Evolutionary conservation across 2,113 vertebrate genomes (phyloP).

Genomic region (Oxyruncus cristatus): DNA sequence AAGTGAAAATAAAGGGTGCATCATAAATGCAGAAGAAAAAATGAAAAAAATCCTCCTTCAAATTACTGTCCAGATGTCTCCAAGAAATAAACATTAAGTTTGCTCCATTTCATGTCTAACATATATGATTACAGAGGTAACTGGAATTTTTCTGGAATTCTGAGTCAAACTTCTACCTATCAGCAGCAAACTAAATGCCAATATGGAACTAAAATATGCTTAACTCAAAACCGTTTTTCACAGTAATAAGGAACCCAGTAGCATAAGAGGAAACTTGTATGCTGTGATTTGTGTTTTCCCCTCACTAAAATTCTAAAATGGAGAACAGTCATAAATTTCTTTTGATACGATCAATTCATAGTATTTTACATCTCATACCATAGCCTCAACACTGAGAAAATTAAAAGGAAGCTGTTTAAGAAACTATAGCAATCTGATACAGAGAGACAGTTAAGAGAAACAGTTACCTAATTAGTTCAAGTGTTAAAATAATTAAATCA

Average conservation of each 20-base stretch:
- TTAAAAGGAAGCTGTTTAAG: neutral
- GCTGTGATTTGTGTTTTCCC: neutral
- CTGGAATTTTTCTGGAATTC: neutral
- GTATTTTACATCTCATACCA: neutral
- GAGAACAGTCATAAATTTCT: neutral
- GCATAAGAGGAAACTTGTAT: neutral
- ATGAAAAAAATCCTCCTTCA: neutral
- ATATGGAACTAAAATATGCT: neutral
- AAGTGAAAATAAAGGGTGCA: neutral
- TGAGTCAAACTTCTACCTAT: neutral
- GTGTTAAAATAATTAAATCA: neutral
- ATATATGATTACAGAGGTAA: neutral
- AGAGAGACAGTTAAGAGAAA: neutral
- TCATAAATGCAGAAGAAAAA: neutral
- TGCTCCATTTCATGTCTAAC: neutral
- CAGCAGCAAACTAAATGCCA: neutral
- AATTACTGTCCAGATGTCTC: neutral
- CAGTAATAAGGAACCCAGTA: neutral
- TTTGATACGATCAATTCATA: neutral
- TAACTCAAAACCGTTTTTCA: neutral
- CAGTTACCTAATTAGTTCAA: neutral
- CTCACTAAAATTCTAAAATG: neutral
- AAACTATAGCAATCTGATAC: neutral
- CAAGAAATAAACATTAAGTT: neutral
- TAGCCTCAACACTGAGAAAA: neutral